A percentile compares a stretch with the other conserved stretches of the same genome.
These are phyloP conservation scores for Lordiphosa andalusiaca DNA, from an alignment of 2,888 invertebrate genomes.

Conservation along the genomic window DNA sequence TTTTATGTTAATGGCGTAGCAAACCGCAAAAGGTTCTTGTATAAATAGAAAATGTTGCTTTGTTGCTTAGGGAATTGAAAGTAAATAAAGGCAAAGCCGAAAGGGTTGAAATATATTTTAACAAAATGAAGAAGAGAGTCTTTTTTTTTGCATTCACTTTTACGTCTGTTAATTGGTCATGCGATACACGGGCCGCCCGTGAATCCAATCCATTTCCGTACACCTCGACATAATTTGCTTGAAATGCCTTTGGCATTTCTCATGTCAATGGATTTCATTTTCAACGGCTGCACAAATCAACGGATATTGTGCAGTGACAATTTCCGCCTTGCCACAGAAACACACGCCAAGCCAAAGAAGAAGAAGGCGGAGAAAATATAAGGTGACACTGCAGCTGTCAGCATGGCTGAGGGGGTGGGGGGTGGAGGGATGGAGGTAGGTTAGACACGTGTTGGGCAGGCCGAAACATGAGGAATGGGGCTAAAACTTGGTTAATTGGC, in stretches of 20 bases:
- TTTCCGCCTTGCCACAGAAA: conserved; percentile 48
- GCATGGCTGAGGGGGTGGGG: no score
- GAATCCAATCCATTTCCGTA: conserved; percentile 20
- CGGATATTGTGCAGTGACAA: conserved; percentile 75
- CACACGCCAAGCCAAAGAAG: conserved; percentile 31
- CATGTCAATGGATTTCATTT: conserved; percentile 64
- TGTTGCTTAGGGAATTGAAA: conserved; percentile 65
- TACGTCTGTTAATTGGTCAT: conserved; percentile 58
- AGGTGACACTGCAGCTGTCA: no score
- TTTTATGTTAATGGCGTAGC: conserved; percentile 61
- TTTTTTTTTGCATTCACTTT: conserved; percentile 11
- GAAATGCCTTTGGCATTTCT: conserved; percentile 18
- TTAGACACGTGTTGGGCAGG: no score
- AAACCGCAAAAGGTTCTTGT: conserved; percentile 57
- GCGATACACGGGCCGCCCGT: conserved; percentile 41
- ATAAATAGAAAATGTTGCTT: conserved; percentile 46
- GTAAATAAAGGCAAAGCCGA: conserved; percentile 50
- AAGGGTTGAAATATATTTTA: conserved; percentile 50
- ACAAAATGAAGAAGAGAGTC: conserved; percentile 20
- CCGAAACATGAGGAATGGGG: no score
- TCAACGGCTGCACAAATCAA: conserved; percentile 63
- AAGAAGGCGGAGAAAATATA: neutral
- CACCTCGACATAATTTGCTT: conserved; percentile 44
- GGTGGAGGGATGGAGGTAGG: no score
- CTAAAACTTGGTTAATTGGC: no score